A percentile compares a stretch with the other conserved stretches of the same genome.
Evolutionary conservation across 2,888 invertebrate genomes (phyloP).

Genomic region (Dynastes hyllus): DNA sequence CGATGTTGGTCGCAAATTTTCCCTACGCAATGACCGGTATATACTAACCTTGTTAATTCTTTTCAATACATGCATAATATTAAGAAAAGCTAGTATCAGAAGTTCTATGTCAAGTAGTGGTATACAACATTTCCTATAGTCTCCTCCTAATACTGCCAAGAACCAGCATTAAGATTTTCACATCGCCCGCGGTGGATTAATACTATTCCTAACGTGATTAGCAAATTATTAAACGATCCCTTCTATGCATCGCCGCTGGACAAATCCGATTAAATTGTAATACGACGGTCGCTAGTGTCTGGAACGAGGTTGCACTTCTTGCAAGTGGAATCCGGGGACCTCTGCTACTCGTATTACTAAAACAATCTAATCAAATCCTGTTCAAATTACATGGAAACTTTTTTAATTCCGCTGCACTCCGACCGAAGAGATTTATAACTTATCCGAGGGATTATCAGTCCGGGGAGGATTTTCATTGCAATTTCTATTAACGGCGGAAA

Average conservation of each 20-base stretch:
- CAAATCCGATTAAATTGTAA: constrained; percentile 31
- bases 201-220: constrained; percentile 21
- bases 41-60: too few species aligned
- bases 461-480: neutral
- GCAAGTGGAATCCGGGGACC: neutral
- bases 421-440: constrained; percentile 33
- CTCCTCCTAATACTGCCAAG: too few species aligned
- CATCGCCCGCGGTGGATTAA: constrained; percentile 5
- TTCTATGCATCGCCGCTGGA: neutral
- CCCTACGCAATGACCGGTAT: too few species aligned
- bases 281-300: neutral
- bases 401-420: constrained; percentile 34
- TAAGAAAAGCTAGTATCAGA: too few species aligned
- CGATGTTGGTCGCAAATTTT: too few species aligned
- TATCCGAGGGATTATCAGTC: neutral
- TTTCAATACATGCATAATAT: too few species aligned
- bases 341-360: neutral
- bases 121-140: too few species aligned
- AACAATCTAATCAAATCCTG: constrained; percentile 45
- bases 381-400: constrained; percentile 39
- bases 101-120: too few species aligned
- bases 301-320: constrained; percentile 22
- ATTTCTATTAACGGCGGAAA: neutral
- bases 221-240: constrained; percentile 23
- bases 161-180: neutral